phyloP scores from a whole-genome alignment of 2,797 vertebrate genomes.

The Poeciliopsis presidionis region DNA sequence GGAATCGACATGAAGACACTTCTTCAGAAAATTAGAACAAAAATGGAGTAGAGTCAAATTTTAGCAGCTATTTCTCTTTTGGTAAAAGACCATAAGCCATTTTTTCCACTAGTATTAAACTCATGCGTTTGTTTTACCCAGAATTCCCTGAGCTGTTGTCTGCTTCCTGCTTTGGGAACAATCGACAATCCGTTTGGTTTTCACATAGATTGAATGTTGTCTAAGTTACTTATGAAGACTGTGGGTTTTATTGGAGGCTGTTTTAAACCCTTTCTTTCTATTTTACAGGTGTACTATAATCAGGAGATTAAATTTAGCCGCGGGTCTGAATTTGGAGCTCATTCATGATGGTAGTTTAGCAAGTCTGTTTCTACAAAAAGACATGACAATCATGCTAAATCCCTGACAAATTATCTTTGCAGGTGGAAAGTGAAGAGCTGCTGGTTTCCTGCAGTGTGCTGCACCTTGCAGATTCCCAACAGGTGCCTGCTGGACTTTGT shows the following conservation, averaged over 20 bases:
- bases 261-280: not conserved
- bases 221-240: not conserved
- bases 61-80: no score
- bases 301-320: no score
- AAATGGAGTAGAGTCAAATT: no score
- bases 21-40: no score
- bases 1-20: no score
- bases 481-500: conserved; percentile 71
- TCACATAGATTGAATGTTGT: no score
- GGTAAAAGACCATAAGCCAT: no score
- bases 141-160: no score
- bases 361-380: not conserved
- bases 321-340: not conserved
- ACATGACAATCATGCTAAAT: conserved; percentile 4
- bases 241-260: not conserved
- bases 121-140: no score
- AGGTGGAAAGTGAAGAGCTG: not conserved
- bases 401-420: conserved; percentile 17
- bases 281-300: not conserved
- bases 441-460: conserved; percentile 54
- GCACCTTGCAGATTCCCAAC: conserved; percentile 75
- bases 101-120: no score
- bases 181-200: no score
- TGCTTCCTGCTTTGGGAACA: no score
- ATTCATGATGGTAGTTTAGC: not conserved